Percentiles rank a stretch among this genome's conserved stretches.
Evolutionary conservation across 2,888 invertebrate species (phyloP).

Genomic region (Athalia rosae): DNA sequence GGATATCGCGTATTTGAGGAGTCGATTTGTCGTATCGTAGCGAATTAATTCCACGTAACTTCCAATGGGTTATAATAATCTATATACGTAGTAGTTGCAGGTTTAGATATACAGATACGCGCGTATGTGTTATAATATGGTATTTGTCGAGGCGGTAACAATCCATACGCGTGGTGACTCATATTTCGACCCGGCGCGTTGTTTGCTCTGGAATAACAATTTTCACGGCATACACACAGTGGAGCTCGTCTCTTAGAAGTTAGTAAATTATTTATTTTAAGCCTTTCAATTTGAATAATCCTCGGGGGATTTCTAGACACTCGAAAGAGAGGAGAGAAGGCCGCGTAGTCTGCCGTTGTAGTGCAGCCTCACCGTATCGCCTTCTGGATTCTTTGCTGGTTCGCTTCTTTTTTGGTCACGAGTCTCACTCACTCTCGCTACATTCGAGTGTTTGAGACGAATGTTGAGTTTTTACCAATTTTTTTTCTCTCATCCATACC

Average conservation of each 20-base stretch:
- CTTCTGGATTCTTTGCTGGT: conserved; percentile 17
- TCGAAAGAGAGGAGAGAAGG: conserved; percentile 9
- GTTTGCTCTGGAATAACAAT: conserved; percentile 44
- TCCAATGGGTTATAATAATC: no score
- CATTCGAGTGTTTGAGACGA: conserved; percentile 71
- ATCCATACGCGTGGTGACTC: conserved; percentile 21
- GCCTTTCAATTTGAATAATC: conserved; percentile 72
- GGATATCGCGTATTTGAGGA: no score
- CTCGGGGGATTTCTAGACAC: conserved; percentile 64
- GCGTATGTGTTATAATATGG: neutral
- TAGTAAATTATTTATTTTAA: conserved; percentile 68
- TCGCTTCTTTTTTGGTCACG: conserved; percentile 9
- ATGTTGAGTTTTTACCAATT: conserved; percentile 55
- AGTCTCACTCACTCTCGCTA: conserved; percentile 59
- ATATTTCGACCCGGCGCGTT: conserved; percentile 8
- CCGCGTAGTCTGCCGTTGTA: neutral
- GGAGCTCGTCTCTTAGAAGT: conserved; percentile 25
- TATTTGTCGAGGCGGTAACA: conserved; percentile 3
- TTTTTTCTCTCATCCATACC: no score
- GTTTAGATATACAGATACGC: conserved; percentile 1
- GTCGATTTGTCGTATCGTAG: no score
- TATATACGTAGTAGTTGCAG: no score
- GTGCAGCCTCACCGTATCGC: neutral
- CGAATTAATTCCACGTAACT: no score
- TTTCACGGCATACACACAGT: neutral